These are phyloP conservation scores for Corythaeola cristata DNA, from an alignment of 2,113 vertebrate genomes.

Conservation along the genomic window DNA sequence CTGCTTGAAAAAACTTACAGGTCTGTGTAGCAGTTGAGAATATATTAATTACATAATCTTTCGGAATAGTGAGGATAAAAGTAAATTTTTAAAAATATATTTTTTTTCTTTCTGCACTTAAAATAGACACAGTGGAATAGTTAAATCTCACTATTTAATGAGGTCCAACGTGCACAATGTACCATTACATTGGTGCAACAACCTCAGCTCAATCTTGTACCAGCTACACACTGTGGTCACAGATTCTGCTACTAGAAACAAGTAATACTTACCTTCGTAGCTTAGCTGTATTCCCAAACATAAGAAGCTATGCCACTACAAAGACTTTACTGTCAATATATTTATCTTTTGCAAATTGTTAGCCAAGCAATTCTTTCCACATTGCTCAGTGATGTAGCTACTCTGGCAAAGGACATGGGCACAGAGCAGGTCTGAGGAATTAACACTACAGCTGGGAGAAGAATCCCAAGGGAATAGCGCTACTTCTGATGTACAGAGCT, in stretches of 20 bases:
- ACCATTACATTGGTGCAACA: neutral
- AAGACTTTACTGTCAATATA: neutral
- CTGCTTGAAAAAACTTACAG: neutral
- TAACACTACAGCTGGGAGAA: neutral
- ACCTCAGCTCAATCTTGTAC: neutral
- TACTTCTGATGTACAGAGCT: neutral
- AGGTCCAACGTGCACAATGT: neutral
- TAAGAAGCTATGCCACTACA: neutral
- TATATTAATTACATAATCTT: neutral
- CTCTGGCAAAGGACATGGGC: neutral
- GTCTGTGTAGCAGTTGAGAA: neutral
- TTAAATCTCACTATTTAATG: neutral
- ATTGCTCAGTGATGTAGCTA: neutral
- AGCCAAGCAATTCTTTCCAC: neutral
- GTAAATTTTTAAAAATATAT: neutral
- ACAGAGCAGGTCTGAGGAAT: neutral
- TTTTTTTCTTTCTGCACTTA: neutral
- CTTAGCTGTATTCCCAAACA: neutral
- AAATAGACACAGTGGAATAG: neutral
- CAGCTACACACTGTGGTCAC: neutral
- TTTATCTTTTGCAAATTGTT: neutral
- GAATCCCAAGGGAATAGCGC: fast-evolving
- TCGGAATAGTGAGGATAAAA: neutral
- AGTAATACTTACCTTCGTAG: neutral
- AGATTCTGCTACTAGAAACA: neutral